These are phyloP conservation scores for Nycticryphes semicollaris DNA, from an alignment of 2,113 vertebrate genomes.

Conservation along the genomic window DNA sequence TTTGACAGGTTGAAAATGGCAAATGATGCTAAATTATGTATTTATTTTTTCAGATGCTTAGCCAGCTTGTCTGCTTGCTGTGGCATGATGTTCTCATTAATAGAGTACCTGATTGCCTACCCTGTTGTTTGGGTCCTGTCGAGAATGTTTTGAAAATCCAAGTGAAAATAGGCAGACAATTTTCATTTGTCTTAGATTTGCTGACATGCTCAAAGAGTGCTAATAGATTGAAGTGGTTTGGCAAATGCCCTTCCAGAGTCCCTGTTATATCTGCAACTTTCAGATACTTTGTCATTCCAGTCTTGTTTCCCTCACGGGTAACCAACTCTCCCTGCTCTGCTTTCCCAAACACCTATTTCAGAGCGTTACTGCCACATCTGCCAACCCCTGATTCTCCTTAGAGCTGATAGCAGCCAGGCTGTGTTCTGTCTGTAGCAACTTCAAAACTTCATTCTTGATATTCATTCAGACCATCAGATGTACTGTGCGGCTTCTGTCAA, in stretches of 20 bases:
- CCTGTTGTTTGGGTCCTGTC: not conserved
- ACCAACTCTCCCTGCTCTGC: not conserved
- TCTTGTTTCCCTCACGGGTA: not conserved
- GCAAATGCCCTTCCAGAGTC: constrained; percentile 1
- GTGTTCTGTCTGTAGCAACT: not conserved
- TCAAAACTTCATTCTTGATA: not conserved
- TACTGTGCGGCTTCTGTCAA: not conserved
- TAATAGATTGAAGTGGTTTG: constrained; percentile 30
- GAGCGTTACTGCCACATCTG: not conserved
- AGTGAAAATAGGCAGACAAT: not conserved
- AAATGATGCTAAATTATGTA: not conserved
- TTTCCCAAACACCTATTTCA: not conserved
- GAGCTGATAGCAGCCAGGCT: not conserved
- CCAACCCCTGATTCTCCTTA: not conserved
- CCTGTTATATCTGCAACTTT: not conserved
- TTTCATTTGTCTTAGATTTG: constrained; percentile 26
- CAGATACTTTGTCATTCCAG: constrained; percentile 17
- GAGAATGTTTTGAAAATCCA: constrained; percentile 2
- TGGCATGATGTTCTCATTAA: not conserved
- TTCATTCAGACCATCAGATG: not conserved
- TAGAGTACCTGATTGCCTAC: not conserved
- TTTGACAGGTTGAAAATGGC: not conserved
- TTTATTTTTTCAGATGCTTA: not conserved
- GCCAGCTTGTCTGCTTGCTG: not conserved
- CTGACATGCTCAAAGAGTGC: not conserved